phyloP scores from a whole-genome alignment of 1,140 invertebrate species.

The Penaeus japonicus region DNA sequence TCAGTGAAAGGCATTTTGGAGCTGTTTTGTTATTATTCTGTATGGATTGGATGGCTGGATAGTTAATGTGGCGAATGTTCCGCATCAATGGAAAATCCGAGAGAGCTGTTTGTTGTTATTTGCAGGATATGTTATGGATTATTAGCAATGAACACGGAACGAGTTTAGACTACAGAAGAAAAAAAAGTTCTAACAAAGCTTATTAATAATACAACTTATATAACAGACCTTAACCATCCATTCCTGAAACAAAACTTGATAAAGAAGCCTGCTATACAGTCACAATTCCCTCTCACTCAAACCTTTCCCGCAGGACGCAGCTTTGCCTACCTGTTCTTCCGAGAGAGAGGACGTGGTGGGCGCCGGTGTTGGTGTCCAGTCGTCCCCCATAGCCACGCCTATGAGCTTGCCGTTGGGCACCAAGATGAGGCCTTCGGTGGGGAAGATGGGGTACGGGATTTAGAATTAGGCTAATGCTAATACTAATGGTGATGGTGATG shows the following conservation, averaged over 20 bases:
- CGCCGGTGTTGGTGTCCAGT: conserved; percentile 8
- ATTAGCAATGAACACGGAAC: no score
- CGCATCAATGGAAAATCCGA: no score
- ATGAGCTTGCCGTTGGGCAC: conserved; percentile 90
- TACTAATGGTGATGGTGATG: neutral
- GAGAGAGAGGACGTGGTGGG: neutral
- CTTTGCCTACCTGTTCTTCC: neutral
- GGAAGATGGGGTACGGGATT: neutral
- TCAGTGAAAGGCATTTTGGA: no score
- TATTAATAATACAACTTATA: neutral
- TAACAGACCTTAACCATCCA: neutral
- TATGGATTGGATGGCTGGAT: no score
- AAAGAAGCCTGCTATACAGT: neutral
- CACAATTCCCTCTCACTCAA: neutral
- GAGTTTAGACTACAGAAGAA: no score
- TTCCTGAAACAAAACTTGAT: neutral
- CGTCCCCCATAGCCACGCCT: conserved; percentile 82
- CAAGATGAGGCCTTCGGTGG: conserved; percentile 76
- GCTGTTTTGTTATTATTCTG: no score
- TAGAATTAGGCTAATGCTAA: neutral
- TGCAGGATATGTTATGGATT: no score
- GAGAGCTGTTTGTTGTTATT: no score
- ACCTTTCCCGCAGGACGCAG: neutral
- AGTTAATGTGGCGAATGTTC: no score
- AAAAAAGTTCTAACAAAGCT: no score